These are phyloP conservation scores for Etheostoma perlongum DNA, from an alignment of 2,797 vertebrate genomes.

Conservation along the genomic window DNA sequence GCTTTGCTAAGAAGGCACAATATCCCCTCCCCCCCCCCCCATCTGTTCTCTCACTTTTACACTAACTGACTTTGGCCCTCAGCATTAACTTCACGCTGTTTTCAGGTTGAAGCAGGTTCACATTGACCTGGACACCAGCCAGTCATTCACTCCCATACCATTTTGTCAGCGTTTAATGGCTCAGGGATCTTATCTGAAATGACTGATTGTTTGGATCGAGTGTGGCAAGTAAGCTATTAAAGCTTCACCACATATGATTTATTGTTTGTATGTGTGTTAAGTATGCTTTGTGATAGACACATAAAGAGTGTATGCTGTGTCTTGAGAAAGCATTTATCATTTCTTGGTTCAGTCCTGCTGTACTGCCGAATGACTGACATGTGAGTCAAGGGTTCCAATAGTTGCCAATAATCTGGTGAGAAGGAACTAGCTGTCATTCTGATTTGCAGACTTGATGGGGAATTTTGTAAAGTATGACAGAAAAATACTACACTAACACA, in stretches of 20 bases:
- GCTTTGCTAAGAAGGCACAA: not conserved
- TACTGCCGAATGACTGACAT: conserved; percentile 36
- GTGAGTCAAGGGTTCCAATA: conserved; percentile 1
- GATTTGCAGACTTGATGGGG: conserved; percentile 35
- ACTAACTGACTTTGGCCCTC: conserved; percentile 10
- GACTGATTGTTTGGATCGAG: conserved; percentile 45
- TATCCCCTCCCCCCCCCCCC: not conserved
- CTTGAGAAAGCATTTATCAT: not conserved
- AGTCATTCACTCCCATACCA: conserved; percentile 46
- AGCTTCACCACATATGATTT: conserved; percentile 46
- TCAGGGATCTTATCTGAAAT: conserved; percentile 59
- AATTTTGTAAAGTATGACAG: conserved; percentile 15
- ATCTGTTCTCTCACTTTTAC: conserved; percentile 19
- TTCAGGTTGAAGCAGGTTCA: conserved; percentile 61
- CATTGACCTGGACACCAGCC: conserved; percentile 53
- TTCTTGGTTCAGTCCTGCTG: not conserved
- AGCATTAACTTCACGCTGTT: conserved; percentile 2
- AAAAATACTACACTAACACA: conserved; percentile 14
- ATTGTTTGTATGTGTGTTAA: conserved; percentile 29
- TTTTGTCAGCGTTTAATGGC: conserved; percentile 41
- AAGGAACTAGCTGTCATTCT: conserved; percentile 42
- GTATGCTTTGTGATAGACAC: conserved; percentile 5
- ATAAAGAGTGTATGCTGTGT: not conserved
- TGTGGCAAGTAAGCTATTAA: conserved; percentile 46
- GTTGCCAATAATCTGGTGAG: conserved; percentile 31